Evolutionary conservation across 2,797 vertebrate species (phyloP).

Genomic region (Phoxinus dragarum): DNA sequence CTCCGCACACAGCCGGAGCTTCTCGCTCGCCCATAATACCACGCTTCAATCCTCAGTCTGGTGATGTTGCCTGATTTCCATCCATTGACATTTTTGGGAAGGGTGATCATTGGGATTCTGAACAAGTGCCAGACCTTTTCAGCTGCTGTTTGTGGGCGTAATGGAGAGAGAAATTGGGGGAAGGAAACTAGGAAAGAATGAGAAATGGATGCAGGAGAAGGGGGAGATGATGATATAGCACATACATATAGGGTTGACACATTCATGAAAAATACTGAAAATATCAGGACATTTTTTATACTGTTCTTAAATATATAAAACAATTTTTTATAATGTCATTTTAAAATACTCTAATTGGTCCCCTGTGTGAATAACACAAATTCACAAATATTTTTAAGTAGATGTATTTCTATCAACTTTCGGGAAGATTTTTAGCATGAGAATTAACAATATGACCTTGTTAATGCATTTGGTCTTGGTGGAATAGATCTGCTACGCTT

Average conservation of each 20-base stretch:
- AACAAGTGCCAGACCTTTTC: conserved; percentile 50
- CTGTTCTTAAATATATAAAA: not conserved
- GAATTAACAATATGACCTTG: too few species aligned
- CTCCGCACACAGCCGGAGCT: conserved; percentile 35
- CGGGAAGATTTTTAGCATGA: too few species aligned
- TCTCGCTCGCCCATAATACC: conserved; percentile 40
- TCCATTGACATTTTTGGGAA: conserved; percentile 58
- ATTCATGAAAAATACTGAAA: not conserved
- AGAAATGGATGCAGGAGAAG: not conserved
- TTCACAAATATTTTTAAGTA: not conserved
- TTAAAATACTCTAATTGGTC: not conserved
- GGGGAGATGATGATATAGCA: not conserved
- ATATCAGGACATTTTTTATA: not conserved
- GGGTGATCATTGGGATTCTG: conserved; percentile 52
- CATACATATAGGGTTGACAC: not conserved
- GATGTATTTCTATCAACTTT: not conserved
- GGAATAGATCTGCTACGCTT: too few species aligned
- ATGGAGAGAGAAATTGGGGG: conserved; percentile 13
- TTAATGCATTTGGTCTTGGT: too few species aligned
- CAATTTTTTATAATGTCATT: not conserved
- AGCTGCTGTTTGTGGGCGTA: conserved; percentile 43
- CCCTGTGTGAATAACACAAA: not conserved
- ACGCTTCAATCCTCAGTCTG: conserved; percentile 20
- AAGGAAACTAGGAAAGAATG: not conserved
- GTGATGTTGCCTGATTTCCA: conserved; percentile 46